Evolutionary conservation across 2,888 invertebrate genomes (phyloP), one percentile per base, ranked within the genome.

Genomic region (Apoda limacodes): DNA sequence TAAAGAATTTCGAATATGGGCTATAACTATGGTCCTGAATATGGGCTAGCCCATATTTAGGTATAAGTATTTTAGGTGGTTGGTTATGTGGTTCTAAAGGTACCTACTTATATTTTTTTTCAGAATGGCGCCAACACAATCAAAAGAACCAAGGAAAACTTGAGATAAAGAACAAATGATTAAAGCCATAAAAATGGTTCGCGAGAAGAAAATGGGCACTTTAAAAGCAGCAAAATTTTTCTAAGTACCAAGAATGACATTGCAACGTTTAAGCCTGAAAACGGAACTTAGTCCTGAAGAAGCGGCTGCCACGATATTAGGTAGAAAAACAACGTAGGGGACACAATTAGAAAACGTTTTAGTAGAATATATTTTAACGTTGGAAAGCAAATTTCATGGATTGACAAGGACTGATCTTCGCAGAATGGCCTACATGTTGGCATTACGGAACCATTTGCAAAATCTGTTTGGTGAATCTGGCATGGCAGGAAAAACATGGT

Each of bases 401-500:
- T 29, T 29, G 10, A 29, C 15, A 23, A 29, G 29, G 9, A 22
- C 22, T 2, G 28, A 33, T 33, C 25, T 33, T 33, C 24, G 33
- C 13, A 12, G 24, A 17, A 30, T 30, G 24, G 24, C 30, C 3
- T 30, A 17, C 14, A 30, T 30, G 30, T 11, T 30, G 13, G 24
- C 30, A 24, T 6, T 10, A 12, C 30, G 30, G 11, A 30, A 30
- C 24, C 15, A 30, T 22, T n/a, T n/a, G n/a, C n/a, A 25, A 9
- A 35, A 37, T 37, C 35, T 31, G 2, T 40, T 40, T 17, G 19
- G 29, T 30, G n/a, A n/a, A n/a, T n/a, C n/a, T n/a, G n/a, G n/a
- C n/a, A n/a, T n/a, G n/a, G n/a, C n/a, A n/a, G n/a, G 36, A 13
- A 37, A 30, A 34, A 34, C 9, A 12, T 43, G 44, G 42, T 20